These are phyloP conservation scores for Entomyzon cyanotis DNA, from an alignment of 2,113 vertebrate species.

Conservation along the genomic window DNA sequence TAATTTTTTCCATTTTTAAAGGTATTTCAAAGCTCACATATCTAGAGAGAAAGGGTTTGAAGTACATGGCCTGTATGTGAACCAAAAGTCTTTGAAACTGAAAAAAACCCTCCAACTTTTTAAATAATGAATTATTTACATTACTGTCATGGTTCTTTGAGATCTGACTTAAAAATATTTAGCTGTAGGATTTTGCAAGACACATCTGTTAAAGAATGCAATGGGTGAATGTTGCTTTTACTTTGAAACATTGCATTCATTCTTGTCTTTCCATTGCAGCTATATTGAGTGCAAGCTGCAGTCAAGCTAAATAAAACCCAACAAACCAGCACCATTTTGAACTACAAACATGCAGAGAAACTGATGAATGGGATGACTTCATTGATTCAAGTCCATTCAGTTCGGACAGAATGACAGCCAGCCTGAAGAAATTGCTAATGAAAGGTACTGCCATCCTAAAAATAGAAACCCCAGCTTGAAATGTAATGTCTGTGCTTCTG, in stretches of 20 bases:
- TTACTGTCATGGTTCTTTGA: background rate
- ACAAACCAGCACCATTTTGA: background rate
- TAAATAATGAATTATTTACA: background rate
- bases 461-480: background rate
- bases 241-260: background rate
- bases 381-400: background rate
- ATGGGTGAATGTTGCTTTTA: background rate
- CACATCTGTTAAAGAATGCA: background rate
- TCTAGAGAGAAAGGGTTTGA: background rate
- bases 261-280: background rate
- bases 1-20: background rate
- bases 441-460: background rate
- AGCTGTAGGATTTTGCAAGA: background rate
- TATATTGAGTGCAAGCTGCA: background rate
- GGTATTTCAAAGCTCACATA: background rate
- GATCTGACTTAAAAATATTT: background rate
- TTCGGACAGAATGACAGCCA: background rate
- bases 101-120: fast-evolving
- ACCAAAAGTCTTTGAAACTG: background rate
- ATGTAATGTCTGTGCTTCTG: background rate
- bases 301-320: background rate
- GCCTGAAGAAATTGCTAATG: background rate
- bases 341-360: background rate
- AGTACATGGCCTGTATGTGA: background rate
- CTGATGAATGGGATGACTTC: background rate